These are phyloP conservation scores for Rhamnusium bicolor DNA, from an alignment of 2,888 invertebrate species.

Conservation along the genomic window DNA sequence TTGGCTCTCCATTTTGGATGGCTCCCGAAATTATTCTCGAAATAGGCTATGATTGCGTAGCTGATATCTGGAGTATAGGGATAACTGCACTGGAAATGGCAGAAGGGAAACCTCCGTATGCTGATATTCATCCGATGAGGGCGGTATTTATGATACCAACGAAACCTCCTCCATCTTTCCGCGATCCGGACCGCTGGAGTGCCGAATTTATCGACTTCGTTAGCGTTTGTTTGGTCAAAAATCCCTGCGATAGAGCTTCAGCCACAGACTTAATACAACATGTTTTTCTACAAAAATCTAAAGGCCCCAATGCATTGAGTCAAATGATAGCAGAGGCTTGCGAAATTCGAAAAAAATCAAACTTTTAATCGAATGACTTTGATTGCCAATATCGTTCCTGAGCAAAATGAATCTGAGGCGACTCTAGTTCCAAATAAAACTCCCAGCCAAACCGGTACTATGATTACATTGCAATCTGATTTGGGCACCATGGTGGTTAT, in stretches of 20 bases:
- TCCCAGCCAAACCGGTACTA: constrained; percentile 72
- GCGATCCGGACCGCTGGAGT: constrained; percentile 97
- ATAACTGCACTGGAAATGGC: constrained; percentile 99
- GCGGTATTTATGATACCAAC: constrained; percentile 99
- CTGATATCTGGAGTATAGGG: constrained; percentile 98
- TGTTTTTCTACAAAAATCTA: constrained; percentile 85
- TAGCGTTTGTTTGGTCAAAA: constrained; percentile 90
- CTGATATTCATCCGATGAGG: constrained; percentile 95
- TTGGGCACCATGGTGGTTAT: constrained; percentile 95
- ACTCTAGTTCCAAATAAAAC: constrained; percentile 71
- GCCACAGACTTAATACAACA: constrained; percentile 91
- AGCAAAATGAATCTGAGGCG: constrained; percentile 71
- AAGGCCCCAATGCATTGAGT: constrained; percentile 87
- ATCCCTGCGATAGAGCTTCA: constrained; percentile 95
- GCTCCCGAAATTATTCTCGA: constrained; percentile 98
- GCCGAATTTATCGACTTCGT: constrained; percentile 99
- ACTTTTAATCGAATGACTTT: constrained; percentile 76
- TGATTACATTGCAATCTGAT: constrained; percentile 84
- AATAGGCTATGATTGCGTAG: constrained; percentile 99
- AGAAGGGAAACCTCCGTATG: constrained; percentile 97
- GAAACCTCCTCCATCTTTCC: constrained; percentile 98
- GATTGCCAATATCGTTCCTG: constrained; percentile 67
- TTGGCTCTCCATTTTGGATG: constrained; percentile 97
- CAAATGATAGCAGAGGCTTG: constrained; percentile 95
- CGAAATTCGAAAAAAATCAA: constrained; percentile 90